Conservation (phyloP, 30 jellyfish, hydroid and myxozoan species). For the Hydractinia symbiolongicarpus region DNA sequence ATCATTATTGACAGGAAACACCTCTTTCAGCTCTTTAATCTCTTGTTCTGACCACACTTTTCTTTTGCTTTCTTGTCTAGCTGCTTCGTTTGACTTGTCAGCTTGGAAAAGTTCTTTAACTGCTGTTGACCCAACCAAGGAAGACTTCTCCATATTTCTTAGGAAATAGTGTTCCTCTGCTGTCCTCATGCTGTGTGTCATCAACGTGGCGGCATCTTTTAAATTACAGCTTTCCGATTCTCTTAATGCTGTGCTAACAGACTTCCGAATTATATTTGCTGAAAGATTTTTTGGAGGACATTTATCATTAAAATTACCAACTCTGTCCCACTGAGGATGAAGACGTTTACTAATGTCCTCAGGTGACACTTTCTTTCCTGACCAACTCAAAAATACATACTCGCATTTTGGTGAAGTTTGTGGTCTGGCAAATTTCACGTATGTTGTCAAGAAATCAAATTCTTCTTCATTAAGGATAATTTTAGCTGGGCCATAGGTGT, state of each 20-base stretch:
- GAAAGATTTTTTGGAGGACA: conserved; percentile 16
- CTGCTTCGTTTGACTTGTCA: background rate
- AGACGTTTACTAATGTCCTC: conserved; percentile 6
- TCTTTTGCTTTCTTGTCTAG: background rate
- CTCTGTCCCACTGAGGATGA: conserved; percentile 8
- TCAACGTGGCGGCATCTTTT: conserved; percentile 1
- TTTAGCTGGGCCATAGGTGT: conserved; percentile 11
- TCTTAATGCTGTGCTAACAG: conserved; percentile 11
- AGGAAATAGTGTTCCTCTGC: conserved; percentile 15
- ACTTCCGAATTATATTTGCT: conserved; percentile 17
- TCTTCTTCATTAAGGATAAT: background rate
- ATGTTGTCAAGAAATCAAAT: background rate
- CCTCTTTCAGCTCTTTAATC: background rate
- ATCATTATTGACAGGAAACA: background rate
- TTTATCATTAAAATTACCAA: conserved; percentile 6
- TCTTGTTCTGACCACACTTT: conserved; percentile 10
- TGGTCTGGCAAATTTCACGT: conserved; percentile 17
- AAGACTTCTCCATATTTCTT: conserved; percentile 1
- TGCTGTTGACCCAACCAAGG: background rate
- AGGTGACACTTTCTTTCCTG: conserved; percentile 18
- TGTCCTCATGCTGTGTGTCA: conserved; percentile 21
- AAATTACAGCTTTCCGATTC: conserved; percentile 1
- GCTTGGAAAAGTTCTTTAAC: conserved; percentile 7
- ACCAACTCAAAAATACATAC: conserved; percentile 11
- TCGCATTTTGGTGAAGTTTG: conserved; percentile 12